Percentiles rank a stretch among this genome's conserved stretches.
Conservation (phyloP, 2,888 invertebrate genomes). For the Sympetrum striolatum region DNA sequence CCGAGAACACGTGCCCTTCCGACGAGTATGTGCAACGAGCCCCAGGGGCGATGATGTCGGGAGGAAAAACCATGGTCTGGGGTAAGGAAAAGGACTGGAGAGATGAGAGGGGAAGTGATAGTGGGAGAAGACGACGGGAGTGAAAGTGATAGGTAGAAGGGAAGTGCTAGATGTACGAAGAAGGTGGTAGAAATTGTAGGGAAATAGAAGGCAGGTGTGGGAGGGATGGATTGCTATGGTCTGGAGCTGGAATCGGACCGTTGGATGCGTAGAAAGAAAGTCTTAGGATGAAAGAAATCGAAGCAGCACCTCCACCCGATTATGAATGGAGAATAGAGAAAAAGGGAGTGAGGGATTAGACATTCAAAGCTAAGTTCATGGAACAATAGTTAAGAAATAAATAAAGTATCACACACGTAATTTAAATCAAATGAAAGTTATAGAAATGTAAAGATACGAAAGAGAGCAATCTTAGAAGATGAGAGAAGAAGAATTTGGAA, state of each 20-base stretch:
- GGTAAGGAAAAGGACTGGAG: not conserved
- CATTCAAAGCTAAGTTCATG: too few relatives aligned
- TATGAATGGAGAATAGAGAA: too few relatives aligned
- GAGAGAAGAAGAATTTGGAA: not conserved
- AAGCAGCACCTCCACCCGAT: too few relatives aligned
- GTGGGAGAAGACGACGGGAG: not conserved
- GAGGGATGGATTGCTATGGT: too few relatives aligned
- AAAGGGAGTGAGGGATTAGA: too few relatives aligned
- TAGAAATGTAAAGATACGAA: too few relatives aligned
- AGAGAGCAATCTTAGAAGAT: not conserved
- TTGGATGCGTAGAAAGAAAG: too few relatives aligned
- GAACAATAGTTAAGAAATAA: too few relatives aligned
- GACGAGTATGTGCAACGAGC: not conserved
- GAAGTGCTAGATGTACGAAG: constrained; percentile 51
- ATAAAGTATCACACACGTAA: too few relatives aligned
- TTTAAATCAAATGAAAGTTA: too few relatives aligned
- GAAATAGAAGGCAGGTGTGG: not conserved
- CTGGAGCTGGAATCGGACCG: too few relatives aligned
- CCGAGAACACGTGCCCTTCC: not conserved
- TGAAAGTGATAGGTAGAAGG: not conserved
- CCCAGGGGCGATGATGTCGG: not conserved
- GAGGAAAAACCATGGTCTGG: not conserved
- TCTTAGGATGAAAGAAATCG: too few relatives aligned
- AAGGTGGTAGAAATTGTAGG: constrained; percentile 49
- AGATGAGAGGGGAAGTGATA: not conserved